Evolutionary conservation across 2,113 vertebrate genomes (phyloP).

Genomic region (Nanorana parkeri): DNA sequence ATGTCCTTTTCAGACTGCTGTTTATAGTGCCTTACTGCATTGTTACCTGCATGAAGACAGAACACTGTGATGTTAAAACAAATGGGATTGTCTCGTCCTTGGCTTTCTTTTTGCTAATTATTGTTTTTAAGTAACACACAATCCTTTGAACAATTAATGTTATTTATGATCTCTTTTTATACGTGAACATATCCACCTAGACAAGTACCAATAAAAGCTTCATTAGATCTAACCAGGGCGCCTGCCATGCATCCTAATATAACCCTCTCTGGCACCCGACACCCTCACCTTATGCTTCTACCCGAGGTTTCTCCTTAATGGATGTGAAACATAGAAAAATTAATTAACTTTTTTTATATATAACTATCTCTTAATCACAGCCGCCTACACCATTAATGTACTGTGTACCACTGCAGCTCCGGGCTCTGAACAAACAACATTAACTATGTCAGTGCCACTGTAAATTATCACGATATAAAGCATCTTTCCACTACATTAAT

Average conservation of each 20-base stretch:
- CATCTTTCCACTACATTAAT: neutral
- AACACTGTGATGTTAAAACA: no score
- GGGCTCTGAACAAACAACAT: slow-evolving; percentile 16
- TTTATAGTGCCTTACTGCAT: no score
- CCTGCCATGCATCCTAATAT: slow-evolving; percentile 23
- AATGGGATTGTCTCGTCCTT: no score
- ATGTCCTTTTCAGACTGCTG: no score
- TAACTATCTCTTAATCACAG: slow-evolving; percentile 32
- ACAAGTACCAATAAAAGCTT: slow-evolving; percentile 42
- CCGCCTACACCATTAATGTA: slow-evolving; percentile 34
- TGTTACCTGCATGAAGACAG: no score
- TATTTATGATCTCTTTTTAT: slow-evolving; percentile 40
- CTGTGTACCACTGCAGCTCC: neutral
- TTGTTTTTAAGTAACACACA: neutral
- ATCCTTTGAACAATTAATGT: slow-evolving; percentile 26
- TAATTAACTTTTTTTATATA: slow-evolving; percentile 39
- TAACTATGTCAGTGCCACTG: slow-evolving; percentile 3
- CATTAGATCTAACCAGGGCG: slow-evolving; percentile 15
- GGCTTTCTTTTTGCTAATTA: neutral
- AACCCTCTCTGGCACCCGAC: neutral
- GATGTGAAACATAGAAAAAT: slow-evolving; percentile 33
- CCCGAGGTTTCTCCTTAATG: slow-evolving; percentile 18
- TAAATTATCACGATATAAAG: slow-evolving; percentile 17
- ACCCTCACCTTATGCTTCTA: neutral
- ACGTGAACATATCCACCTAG: slow-evolving; percentile 12